Evolutionary conservation across 2,888 invertebrate genomes (phyloP).

Genomic region (Tanypteryx hageni): DNA sequence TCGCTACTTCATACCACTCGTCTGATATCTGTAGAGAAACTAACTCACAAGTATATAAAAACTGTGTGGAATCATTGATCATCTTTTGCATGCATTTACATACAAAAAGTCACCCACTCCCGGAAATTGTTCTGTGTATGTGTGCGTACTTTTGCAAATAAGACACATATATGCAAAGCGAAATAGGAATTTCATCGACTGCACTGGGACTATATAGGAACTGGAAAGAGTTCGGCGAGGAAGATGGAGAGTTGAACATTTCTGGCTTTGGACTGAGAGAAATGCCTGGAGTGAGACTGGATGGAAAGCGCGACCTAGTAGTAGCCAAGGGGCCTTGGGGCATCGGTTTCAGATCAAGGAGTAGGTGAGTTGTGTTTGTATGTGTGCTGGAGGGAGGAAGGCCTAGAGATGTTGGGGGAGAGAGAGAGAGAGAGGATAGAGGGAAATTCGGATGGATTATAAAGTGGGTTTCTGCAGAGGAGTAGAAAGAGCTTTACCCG

Average conservation of each 20-base stretch:
- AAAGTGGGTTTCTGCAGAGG: too few relatives aligned
- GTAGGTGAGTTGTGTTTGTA: neutral
- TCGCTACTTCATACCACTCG: too few relatives aligned
- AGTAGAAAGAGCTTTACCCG: neutral
- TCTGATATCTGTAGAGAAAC: too few relatives aligned
- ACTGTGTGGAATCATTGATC: too few relatives aligned
- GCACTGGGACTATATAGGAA: neutral
- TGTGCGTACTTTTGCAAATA: too few relatives aligned
- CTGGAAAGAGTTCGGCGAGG: neutral
- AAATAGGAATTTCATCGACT: neutral
- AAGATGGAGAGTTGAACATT: conserved; percentile 16
- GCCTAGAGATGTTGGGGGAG: neutral
- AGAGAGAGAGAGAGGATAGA: neutral
- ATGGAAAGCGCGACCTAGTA: neutral
- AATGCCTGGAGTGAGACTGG: neutral
- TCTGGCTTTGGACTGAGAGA: neutral
- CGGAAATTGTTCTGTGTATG: too few relatives aligned
- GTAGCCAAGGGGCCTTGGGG: neutral
- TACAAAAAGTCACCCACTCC: too few relatives aligned
- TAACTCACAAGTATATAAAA: too few relatives aligned
- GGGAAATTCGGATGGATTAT: neutral
- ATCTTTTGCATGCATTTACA: too few relatives aligned
- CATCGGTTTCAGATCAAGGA: neutral
- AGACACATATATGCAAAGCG: too few relatives aligned
- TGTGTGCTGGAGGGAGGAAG: neutral